These are phyloP conservation scores for Climacteris rufus DNA, from an alignment of 2,113 vertebrate species.

Conservation along the genomic window DNA sequence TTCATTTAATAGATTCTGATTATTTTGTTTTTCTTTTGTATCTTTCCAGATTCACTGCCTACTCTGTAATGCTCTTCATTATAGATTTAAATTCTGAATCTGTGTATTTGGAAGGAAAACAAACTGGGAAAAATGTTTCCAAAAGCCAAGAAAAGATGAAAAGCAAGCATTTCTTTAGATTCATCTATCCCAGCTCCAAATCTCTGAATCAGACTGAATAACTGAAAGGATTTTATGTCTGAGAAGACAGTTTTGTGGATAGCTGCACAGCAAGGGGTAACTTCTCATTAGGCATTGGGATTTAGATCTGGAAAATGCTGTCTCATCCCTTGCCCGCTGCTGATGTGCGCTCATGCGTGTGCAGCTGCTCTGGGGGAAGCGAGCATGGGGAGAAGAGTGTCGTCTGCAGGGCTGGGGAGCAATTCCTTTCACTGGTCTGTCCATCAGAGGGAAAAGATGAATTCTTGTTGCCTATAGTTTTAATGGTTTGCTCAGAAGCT, in stretches of 20 bases:
- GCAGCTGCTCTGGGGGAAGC: neutral
- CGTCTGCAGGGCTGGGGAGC: neutral
- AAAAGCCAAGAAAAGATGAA: neutral
- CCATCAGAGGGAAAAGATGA: neutral
- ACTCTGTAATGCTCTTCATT: neutral
- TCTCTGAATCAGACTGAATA: neutral
- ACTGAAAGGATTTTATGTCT: neutral
- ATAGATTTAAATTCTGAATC: neutral
- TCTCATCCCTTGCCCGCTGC: neutral
- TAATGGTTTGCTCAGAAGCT: neutral
- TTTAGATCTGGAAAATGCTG: constrained; percentile 19
- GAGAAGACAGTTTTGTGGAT: neutral
- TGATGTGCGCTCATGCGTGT: fast-evolving
- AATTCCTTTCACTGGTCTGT: neutral
- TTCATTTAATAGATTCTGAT: neutral
- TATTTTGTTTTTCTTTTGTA: neutral
- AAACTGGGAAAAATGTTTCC: neutral
- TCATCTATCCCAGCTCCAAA: neutral
- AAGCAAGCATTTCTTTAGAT: neutral
- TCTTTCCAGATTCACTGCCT: neutral
- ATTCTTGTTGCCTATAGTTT: neutral
- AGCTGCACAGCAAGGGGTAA: neutral
- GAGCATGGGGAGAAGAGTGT: fast-evolving
- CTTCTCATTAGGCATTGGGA: neutral
- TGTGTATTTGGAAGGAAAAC: neutral